A percentile compares a stretch with the other conserved stretches of the same genome.
These are phyloP conservation scores for Tautogolabrus adspersus DNA, from an alignment of 2,113 vertebrate species.

Conservation along the genomic window DNA sequence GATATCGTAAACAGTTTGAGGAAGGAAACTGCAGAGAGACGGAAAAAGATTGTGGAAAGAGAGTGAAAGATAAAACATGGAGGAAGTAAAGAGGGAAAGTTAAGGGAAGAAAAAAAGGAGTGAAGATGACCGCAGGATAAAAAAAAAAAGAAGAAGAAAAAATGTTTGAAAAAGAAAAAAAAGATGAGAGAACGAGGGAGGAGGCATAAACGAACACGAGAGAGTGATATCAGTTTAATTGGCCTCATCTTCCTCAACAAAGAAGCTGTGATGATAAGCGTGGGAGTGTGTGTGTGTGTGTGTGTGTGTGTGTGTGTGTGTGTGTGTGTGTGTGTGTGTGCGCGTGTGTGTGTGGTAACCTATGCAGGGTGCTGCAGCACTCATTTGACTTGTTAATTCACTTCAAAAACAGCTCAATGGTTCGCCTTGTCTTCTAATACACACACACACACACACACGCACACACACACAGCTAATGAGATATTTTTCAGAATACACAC, in stretches of 20 bases:
- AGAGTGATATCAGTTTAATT: conserved; percentile 75
- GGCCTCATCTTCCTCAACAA: conserved; percentile 72
- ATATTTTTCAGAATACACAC: neutral
- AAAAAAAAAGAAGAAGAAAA: neutral
- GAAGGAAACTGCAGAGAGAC: too few relatives aligned
- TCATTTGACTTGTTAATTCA: conserved; percentile 84
- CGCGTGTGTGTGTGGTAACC: conserved; percentile 56
- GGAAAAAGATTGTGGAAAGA: too few relatives aligned
- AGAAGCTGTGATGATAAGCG: conserved; percentile 70
- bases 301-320: conserved; percentile 55
- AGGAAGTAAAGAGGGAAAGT: neutral
- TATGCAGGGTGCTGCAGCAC: conserved; percentile 73
- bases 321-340: conserved; percentile 51
- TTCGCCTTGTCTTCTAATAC: conserved; percentile 67
- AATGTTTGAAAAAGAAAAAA: neutral
- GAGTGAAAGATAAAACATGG: too few relatives aligned
- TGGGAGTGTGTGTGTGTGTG: conserved; percentile 57
- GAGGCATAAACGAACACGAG: conserved; percentile 46
- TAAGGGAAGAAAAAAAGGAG: neutral
- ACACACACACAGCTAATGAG: conserved; percentile 12
- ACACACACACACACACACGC: conserved; percentile 50
- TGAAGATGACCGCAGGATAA: neutral
- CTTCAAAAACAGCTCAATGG: conserved; percentile 79
- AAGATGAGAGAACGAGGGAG: conserved; percentile 18
- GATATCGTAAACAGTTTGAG: too few relatives aligned